Evolutionary conservation across 1,140 invertebrate genomes (phyloP).

Genomic region (Trissolcus basalis): DNA sequence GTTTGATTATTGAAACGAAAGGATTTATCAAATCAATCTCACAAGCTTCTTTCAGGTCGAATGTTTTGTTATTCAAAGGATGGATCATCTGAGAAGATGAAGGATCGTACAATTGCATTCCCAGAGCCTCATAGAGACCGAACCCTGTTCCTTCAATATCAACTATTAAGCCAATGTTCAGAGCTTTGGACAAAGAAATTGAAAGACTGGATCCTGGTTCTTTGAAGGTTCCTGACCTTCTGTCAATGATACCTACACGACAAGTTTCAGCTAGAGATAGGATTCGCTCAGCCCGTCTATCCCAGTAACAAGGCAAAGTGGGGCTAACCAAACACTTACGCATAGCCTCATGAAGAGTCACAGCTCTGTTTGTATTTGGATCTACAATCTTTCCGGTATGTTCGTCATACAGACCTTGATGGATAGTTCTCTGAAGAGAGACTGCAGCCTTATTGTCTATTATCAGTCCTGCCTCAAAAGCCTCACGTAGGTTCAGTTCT

Average conservation of each 20-base stretch:
- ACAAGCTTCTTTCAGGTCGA: constrained; percentile 88
- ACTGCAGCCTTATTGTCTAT: constrained; percentile 87
- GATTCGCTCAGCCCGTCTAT: constrained; percentile 82
- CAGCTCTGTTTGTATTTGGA: constrained; percentile 83
- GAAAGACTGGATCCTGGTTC: constrained; percentile 81
- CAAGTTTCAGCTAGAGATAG: constrained; percentile 87
- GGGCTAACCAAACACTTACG: constrained; percentile 87
- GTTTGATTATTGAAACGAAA: constrained; percentile 85
- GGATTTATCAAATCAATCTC: constrained; percentile 89
- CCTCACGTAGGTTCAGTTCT: constrained; percentile 85
- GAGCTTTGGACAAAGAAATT: constrained; percentile 83
- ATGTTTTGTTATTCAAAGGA: constrained; percentile 85
- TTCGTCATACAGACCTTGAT: constrained; percentile 90
- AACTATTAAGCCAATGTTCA: constrained; percentile 86
- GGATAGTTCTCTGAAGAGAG: constrained; percentile 90
- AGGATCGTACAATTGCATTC: constrained; percentile 88
- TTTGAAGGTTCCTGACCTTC: constrained; percentile 85
- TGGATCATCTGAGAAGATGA: constrained; percentile 86
- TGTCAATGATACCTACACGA: constrained; percentile 88
- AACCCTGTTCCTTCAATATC: constrained; percentile 90
- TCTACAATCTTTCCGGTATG: constrained; percentile 88
- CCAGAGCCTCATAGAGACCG: constrained; percentile 87
- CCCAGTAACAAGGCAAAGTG: constrained; percentile 86
- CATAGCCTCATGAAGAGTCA: constrained; percentile 90
- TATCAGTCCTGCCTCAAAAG: constrained; percentile 87